These are phyloP conservation scores for Conus canariensis DNA, from an alignment of 2,888 invertebrate species.

Conservation along the genomic window DNA sequence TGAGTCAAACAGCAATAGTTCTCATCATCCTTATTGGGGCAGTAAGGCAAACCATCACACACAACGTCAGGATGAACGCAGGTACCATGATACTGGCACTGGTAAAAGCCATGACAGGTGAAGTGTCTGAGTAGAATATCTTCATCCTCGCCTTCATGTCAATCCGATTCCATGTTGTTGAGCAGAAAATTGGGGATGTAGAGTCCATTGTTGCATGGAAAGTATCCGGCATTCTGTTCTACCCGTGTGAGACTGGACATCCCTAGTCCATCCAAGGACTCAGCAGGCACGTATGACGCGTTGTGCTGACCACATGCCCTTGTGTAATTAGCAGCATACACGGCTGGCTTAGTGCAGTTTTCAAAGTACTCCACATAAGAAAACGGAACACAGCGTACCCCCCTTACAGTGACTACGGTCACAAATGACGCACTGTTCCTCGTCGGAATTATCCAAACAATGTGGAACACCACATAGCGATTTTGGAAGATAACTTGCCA, in stretches of 20 bases:
- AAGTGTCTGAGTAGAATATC: not conserved
- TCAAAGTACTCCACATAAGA: not conserved
- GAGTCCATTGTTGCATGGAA: conserved; percentile 20
- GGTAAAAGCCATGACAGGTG: conserved; percentile 40
- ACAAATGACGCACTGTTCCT: not conserved
- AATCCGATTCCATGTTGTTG: conserved; percentile 18
- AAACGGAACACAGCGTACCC: not conserved
- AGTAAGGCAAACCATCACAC: conserved; percentile 45
- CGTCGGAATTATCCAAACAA: conserved; percentile 27
- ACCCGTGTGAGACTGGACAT: not conserved
- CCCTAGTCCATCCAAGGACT: conserved; percentile 26
- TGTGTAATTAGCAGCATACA: not conserved
- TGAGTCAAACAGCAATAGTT: conserved; percentile 22
- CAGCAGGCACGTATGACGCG: not conserved
- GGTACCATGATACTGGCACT: conserved; percentile 33
- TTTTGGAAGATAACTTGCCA: not conserved
- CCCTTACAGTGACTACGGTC: not conserved
- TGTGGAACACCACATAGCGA: not conserved
- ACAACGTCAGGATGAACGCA: conserved; percentile 40
- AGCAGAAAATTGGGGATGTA: conserved; percentile 34
- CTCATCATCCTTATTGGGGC: conserved; percentile 48
- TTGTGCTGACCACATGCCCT: not conserved
- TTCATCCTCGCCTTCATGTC: conserved; percentile 42
- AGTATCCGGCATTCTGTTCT: not conserved
- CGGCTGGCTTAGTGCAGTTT: not conserved